A percentile compares a stretch with the other conserved stretches of the same genome.
phyloP scores from a whole-genome alignment of 2,888 invertebrate genomes.

The Synanthedon vespiformis region DNA sequence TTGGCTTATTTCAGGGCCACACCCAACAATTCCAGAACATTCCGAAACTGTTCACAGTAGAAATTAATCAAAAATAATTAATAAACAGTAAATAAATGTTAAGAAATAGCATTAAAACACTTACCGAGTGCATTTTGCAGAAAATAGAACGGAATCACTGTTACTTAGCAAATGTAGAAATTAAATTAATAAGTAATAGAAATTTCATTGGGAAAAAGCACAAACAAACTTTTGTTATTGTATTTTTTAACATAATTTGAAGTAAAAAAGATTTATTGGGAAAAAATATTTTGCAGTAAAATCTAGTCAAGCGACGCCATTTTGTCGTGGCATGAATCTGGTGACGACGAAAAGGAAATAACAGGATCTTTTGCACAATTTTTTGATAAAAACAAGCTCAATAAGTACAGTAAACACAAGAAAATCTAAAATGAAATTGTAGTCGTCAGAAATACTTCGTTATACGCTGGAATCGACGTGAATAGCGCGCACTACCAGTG shows the following conservation, averaged over 20 bases:
- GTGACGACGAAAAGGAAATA: constrained; percentile 65
- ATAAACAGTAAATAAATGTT: constrained; percentile 23
- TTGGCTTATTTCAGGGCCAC: constrained; percentile 50
- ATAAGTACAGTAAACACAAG: constrained; percentile 49
- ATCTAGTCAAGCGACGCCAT: constrained; percentile 70
- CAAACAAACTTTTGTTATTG: constrained; percentile 33
- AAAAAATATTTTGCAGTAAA: constrained; percentile 62
- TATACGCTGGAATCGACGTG: constrained; percentile 52
- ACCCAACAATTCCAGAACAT: constrained; percentile 55
- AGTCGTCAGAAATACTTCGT: constrained; percentile 57
- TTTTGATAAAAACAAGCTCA: constrained; percentile 45
- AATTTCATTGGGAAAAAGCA: constrained; percentile 40
- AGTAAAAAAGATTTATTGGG: constrained; percentile 38
- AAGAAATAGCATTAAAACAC: constrained; percentile 44
- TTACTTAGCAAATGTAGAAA: constrained; percentile 26
- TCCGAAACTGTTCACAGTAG: constrained; percentile 13
- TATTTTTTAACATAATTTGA: constrained; percentile 37
- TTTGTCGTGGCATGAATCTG: constrained; percentile 69
- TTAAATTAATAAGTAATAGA: constrained; percentile 27
- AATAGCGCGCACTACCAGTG: constrained; percentile 66
- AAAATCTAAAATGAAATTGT: constrained; percentile 63
- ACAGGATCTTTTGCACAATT: constrained; percentile 44
- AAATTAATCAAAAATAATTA: constrained; percentile 29
- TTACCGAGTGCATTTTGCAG: constrained; percentile 66
- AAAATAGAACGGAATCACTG: constrained; percentile 47